phyloP scores from a whole-genome alignment of 2,113 vertebrate species.

The Verasper variegatus region DNA sequence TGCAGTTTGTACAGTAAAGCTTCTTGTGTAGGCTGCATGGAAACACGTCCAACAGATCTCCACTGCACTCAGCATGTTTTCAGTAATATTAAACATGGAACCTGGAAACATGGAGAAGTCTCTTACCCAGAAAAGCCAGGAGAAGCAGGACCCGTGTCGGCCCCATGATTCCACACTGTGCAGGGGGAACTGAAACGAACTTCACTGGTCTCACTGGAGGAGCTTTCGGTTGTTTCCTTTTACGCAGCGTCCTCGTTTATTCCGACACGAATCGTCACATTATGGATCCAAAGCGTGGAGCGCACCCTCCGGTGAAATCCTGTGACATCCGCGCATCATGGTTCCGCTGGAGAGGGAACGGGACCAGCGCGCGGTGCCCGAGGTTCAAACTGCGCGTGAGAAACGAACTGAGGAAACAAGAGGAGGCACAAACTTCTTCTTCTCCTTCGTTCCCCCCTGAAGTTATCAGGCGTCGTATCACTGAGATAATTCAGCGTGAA shows the following conservation, averaged over 20 bases:
- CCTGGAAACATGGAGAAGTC: not conserved
- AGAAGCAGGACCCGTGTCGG: constrained; percentile 45
- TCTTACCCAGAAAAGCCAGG: constrained; percentile 63
- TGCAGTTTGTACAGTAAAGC: not conserved
- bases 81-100: not conserved
- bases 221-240: constrained; percentile 9
- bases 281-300: constrained; percentile 51
- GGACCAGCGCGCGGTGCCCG: too few relatives aligned
- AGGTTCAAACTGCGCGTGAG: not conserved
- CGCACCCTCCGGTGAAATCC: constrained; percentile 19
- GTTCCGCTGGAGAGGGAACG: not conserved
- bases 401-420: not conserved
- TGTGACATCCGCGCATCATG: constrained; percentile 39
- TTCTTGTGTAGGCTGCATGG: not conserved
- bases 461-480: not conserved
- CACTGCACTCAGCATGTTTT: not conserved
- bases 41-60: not conserved
- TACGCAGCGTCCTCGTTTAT: constrained; percentile 46
- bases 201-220: constrained; percentile 22
- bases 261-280: constrained; percentile 48
- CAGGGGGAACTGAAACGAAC: not conserved
- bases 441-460: not conserved
- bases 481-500: not conserved
- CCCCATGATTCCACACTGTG: constrained; percentile 48
- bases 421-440: not conserved